A percentile compares a stretch with the other conserved stretches of the same genome.
Evolutionary conservation across 2,113 vertebrate genomes (phyloP).

Genomic region (Columbina picui): DNA sequence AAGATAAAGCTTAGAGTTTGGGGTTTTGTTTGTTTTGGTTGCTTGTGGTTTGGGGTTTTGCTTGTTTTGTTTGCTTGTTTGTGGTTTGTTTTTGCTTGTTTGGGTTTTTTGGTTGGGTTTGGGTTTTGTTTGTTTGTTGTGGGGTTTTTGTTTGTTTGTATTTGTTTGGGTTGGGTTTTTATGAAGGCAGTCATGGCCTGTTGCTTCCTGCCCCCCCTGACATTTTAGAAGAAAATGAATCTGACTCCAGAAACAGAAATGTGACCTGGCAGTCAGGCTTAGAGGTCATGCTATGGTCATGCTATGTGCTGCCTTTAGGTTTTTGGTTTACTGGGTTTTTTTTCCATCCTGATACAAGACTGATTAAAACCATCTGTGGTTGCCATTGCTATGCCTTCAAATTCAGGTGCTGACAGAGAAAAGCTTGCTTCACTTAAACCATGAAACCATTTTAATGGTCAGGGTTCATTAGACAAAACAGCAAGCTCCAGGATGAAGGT

Average conservation of each 20-base stretch:
- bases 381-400: neutral
- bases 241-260: neutral
- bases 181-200: neutral
- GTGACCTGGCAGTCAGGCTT: neutral
- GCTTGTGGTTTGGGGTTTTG: neutral
- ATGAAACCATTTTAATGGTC: neutral
- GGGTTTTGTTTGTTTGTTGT: too few species aligned
- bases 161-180: too few species aligned
- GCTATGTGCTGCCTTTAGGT: neutral
- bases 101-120: too few species aligned
- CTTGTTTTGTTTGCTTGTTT: neutral
- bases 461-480: neutral
- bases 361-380: constrained; percentile 4
- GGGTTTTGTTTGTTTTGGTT: too few species aligned
- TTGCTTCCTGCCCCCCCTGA: neutral
- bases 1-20: neutral
- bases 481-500: neutral
- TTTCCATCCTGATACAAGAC: neutral
- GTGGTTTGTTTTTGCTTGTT: neutral
- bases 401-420: neutral
- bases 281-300: neutral
- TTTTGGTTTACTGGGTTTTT: too few species aligned
- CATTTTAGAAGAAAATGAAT: neutral
- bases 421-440: neutral
- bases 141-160: too few species aligned